Evolutionary conservation across 2,888 invertebrate genomes (phyloP), one percentile per base, ranked within the genome.

Genomic region (Acleris laterana): DNA sequence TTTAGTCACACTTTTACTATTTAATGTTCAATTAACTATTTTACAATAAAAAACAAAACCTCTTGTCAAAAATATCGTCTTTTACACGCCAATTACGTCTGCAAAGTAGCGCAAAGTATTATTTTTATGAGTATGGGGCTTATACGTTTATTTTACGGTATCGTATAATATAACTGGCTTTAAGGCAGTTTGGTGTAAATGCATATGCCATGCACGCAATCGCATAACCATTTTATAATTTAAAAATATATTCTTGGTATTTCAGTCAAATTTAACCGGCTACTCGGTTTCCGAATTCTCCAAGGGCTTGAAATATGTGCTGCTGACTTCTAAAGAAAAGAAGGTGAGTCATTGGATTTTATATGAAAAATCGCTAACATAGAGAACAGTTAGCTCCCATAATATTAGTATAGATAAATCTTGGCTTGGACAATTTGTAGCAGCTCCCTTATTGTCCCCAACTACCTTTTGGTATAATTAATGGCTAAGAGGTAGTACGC

Each of bases 211-310:
- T 32, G 9, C 32, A 32, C 9, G 32, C 25, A 25, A n/a, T n/a
- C 5, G 25, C 32, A 32, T 28, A 32, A 32, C 32, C 32, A 2
- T 9, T 32, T 32, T 3, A 32, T 32, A 32, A 32, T 32, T 9
- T 32, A 32, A 32, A 3, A 32, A 9, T 32, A 7, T 32, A 3
- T 32, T 32, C 32, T 32, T 32, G 9, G 9, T 9, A 11, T 79
- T 83, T 64, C 87, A 92, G 91, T 63, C 70, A 42, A 82, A 82
- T 32, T 74, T 91, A 49, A 78, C 74, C 25, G 80, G 82, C 62
- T 88, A 82, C 59, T 74, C 81, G 19, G 70, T 87, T 9, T 75
- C 82, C 3, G 72, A 83, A 19, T 90, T 89, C 63, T 90, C 91
- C 1, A 75, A 81, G 17, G 86, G 90, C 68, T 80, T 85, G 57